Percentiles rank a stretch among this genome's conserved stretches.
These are phyloP conservation scores for Tragulus kanchil DNA, from an alignment of 2,113 vertebrate genomes.

Conservation along the genomic window DNA sequence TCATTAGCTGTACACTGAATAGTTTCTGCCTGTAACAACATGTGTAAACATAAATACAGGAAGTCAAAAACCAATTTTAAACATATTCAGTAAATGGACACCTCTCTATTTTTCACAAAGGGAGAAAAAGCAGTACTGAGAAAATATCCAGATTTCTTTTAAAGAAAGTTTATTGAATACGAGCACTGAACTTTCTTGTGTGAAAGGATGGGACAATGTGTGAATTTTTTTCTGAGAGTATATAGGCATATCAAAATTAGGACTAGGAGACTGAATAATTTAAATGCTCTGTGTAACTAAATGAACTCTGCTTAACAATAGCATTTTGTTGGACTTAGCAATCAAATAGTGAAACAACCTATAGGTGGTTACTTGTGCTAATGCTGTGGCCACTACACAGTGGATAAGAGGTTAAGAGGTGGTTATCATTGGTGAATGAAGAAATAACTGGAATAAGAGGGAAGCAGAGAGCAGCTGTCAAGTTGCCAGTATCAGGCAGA, in stretches of 20 bases:
- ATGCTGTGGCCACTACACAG: neutral
- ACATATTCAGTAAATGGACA: neutral
- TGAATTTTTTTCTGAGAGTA: neutral
- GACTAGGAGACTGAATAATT: neutral
- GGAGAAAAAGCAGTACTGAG: neutral
- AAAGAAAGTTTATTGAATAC: neutral
- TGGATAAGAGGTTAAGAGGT: neutral
- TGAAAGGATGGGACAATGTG: neutral
- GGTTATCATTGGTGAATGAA: neutral
- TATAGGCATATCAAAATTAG: neutral
- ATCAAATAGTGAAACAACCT: too few relatives aligned
- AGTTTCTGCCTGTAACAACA: neutral
- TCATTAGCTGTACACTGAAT: neutral
- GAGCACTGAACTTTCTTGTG: neutral
- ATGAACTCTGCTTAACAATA: neutral
- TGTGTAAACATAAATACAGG: neutral
- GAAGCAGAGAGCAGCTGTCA: neutral
- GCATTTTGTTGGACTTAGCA: neutral
- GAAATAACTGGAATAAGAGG: neutral
- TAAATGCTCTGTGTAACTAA: neutral
- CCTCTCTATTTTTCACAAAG: neutral
- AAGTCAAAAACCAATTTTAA: conserved; percentile 12
- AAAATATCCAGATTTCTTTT: neutral
- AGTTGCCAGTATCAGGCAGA: neutral
- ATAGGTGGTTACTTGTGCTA: too few relatives aligned